Base-by-base conservation (phyloP, 2,888 invertebrate genomes). In the Chironomus tentans region DNA sequence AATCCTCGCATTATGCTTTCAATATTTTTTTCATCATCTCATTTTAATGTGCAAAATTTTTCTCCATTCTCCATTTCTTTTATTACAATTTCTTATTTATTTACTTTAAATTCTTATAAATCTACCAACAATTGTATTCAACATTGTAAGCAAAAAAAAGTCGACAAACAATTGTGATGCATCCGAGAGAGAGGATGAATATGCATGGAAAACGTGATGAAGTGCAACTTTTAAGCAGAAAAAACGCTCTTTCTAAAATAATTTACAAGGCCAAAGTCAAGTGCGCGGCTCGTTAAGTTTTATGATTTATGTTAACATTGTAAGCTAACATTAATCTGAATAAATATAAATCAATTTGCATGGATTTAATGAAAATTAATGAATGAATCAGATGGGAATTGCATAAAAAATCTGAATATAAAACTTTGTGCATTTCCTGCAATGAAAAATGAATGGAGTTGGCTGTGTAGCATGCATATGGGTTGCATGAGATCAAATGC, bases 261-360 rank as follows among this genome's bases (percentile, higher is more conserved):
- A 56, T 7, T 56, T 18, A 15, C 38, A 73, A 73, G 72, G 72
- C 72, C 62, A 73, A 62, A 46, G 72, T 73, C 72, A 73, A 73
- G 72, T 73, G 72, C 56, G 15, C 56, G 15, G 56, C 72, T 73
- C 62, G 62, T 73, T 73, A 73, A 62, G 7, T 62, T 38, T 62
- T 73, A 73, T 73, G 72, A 73, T 61, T 73, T 73, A 73, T 73
- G 62, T 46, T 46, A 70, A 70, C 6, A 15, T 38, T 65, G 65
- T 65, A 22, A 65, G 10, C n/a, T 24, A 73, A 15, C 13, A 38
- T 24, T 73, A 56, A 12, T 71, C 71, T 71, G 18, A 15, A 56
- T n/a, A 70, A 28, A 69, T 28, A 69, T 70, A 48, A 48, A 70
- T 48, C 70, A 70, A 46, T 22, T 70, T 56, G 56, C 56, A 56